Conservation (phyloP, 2,888 invertebrate genomes). For the Diadromus collaris region DNA sequence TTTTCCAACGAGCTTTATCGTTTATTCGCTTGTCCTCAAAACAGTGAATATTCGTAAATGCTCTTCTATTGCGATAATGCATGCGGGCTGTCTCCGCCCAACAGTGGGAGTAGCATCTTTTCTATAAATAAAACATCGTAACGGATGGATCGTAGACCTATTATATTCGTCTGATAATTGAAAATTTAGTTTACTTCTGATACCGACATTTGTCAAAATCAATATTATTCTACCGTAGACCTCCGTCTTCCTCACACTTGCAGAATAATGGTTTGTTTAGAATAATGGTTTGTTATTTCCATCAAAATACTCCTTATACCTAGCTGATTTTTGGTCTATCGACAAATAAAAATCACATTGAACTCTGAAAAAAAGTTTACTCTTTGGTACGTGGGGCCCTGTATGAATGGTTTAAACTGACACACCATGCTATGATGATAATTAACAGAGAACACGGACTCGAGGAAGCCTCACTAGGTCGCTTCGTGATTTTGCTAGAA, state of each 20-base stretch:
- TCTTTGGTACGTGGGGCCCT: background rate
- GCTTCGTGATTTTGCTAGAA: constrained; percentile 43
- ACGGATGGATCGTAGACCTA: constrained; percentile 42
- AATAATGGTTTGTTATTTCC: background rate
- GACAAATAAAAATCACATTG: background rate
- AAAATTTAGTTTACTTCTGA: constrained; percentile 21
- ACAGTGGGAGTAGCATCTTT: constrained; percentile 5
- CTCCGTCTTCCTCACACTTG: constrained; percentile 34
- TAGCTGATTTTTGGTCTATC: background rate
- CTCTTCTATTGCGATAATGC: constrained; percentile 67
- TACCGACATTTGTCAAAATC: constrained; percentile 46
- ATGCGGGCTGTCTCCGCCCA: constrained; percentile 55
- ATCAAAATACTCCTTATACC: background rate
- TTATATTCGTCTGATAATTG: constrained; percentile 47
- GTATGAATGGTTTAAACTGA: background rate
- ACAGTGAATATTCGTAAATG: constrained; percentile 61
- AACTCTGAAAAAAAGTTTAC: background rate
- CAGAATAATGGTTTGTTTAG: no score
- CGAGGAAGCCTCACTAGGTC: constrained; percentile 32
- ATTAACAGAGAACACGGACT: constrained; percentile 8
- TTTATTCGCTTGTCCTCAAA: constrained; percentile 26
- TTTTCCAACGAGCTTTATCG: constrained; percentile 8
- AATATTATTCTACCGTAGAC: constrained; percentile 39
- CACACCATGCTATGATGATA: background rate
- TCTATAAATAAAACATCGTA: constrained; percentile 75